Evolutionary conservation across 2,888 invertebrate species (phyloP).

Genomic region (Gastracanthus pulcherrimus): DNA sequence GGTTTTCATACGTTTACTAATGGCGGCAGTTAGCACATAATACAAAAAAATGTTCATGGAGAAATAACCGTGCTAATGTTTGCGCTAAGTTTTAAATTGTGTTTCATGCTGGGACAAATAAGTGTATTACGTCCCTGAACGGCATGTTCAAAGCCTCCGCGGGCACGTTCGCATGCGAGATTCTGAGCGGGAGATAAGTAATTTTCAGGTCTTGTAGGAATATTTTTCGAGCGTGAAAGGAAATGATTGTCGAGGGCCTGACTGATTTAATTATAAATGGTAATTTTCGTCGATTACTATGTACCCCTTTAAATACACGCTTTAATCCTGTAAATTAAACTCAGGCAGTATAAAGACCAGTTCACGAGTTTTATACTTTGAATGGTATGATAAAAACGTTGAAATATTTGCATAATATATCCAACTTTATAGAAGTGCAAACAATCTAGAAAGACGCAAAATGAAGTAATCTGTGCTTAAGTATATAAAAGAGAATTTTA

Average conservation of each 20-base stretch:
- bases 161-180: background rate
- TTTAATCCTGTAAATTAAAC: background rate
- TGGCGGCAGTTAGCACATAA: too few relatives aligned
- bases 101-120: background rate
- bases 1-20: too few relatives aligned
- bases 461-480: background rate
- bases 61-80: too few relatives aligned
- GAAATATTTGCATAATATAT: background rate
- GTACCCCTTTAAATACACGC: background rate
- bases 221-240: slow-evolving; percentile 17
- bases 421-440: background rate
- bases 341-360: background rate
- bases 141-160: background rate
- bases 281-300: slow-evolving; percentile 19
- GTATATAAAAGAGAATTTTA: background rate
- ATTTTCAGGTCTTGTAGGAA: slow-evolving; percentile 14
- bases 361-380: background rate
- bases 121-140: background rate
- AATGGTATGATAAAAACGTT: background rate
- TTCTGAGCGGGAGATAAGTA: slow-evolving; percentile 5
- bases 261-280: slow-evolving; percentile 40
- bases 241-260: slow-evolving; percentile 14
- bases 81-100: too few relatives aligned
- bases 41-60: too few relatives aligned
- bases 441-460: background rate